Evolutionary conservation across 2,113 vertebrate species (phyloP), one percentile per base, ranked within the genome.

Genomic region (Corapipo altera): DNA sequence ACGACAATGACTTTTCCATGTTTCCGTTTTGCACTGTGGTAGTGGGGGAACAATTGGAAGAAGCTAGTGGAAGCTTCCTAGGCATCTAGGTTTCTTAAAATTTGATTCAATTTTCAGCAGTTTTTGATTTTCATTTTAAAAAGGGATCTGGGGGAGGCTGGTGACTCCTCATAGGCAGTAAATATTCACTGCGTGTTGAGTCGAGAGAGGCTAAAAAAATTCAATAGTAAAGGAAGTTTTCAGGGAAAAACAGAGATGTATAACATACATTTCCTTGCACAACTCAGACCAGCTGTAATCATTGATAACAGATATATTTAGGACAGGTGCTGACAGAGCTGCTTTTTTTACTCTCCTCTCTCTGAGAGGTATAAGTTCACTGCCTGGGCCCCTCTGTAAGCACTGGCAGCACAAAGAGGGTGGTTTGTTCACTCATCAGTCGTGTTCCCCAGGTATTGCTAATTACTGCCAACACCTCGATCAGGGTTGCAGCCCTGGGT

Each of bases 1-100:
- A 75, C 0, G 4, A 73, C 83, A 97, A 97, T 89, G 88, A 87
- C 58, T 95, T 97, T 94, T 95, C 88, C 92, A 93, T 91, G 71
- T 97, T 96, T 97, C 94, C 67, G 18, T 69, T 95, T 66, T 88
- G 52, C 21, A 5, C 44, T 21, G 48, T 28, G 72, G 57, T 49
- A 37, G 58, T 52, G 51, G 58, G 70, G 59, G 46, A 94, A n/a
- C 58, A 82, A 78, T 59, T 69, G 90, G 91, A 87, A 58, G 59
- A 84, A 90, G 49, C 28, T 24, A 11, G 44, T 39, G 64, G 83
- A 96, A 89, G 28, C 44, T 94, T 85, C 28, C 46, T 55, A 48
- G 44, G 49, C 65, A 93, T 44, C 30, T 59, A 55, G 10, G 12
- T 90, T 96, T 82, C 65, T 52, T 62, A 62, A 77, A 21, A 73